phyloP scores from a whole-genome alignment of 2,888 invertebrate species.

The Physocephala rufipes region DNA sequence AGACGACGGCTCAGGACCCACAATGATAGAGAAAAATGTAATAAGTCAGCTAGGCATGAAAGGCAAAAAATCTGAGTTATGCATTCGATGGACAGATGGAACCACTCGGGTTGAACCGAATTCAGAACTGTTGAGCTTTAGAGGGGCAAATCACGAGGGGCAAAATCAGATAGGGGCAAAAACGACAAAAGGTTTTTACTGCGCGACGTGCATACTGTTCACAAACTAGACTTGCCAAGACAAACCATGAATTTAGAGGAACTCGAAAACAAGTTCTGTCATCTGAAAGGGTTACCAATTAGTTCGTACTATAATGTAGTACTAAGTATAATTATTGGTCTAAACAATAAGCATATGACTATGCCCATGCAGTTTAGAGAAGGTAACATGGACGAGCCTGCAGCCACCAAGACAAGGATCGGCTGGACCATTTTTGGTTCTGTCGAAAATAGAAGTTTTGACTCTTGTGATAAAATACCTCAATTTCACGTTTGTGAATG shows the following conservation, averaged over 20 bases:
- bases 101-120: constrained; percentile 28
- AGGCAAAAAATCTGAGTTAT: constrained; percentile 35
- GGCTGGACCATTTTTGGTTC: constrained; percentile 40
- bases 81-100: constrained; percentile 40
- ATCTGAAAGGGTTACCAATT: constrained; percentile 35
- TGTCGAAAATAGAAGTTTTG: not conserved
- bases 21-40: constrained; percentile 35
- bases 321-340: constrained; percentile 39
- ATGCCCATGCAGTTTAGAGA: constrained; percentile 32
- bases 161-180: constrained; percentile 12
- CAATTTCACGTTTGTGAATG: constrained; percentile 38
- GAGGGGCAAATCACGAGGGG: too few relatives aligned
- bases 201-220: constrained; percentile 9
- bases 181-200: constrained; percentile 2
- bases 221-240: not conserved
- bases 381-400: constrained; percentile 28
- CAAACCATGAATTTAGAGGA: constrained; percentile 8
- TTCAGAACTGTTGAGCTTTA: constrained; percentile 14
- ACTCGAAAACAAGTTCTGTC: constrained; percentile 13
- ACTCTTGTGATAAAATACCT: not conserved
- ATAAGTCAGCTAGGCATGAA: constrained; percentile 23
- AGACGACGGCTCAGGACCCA: constrained; percentile 39
- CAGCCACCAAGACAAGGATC: constrained; percentile 26
- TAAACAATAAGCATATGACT: constrained; percentile 36
- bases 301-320: constrained; percentile 30